Base-by-base conservation (phyloP, 2,113 vertebrate species). In the Tetrax tetrax region DNA sequence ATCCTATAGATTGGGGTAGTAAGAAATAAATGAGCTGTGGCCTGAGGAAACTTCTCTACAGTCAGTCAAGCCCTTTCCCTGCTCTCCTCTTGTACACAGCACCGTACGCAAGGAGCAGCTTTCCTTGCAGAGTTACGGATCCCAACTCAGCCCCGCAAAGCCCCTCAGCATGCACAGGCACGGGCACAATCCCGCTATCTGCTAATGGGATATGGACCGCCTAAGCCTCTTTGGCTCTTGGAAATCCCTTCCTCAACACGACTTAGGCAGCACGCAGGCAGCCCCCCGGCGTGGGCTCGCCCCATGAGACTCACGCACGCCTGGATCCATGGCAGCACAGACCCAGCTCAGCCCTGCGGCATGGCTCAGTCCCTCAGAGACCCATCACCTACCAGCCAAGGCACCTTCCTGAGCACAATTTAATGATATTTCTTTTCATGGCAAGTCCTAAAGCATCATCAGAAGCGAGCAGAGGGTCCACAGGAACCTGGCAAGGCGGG, bases 161-260 rank as follows among this genome's bases (percentile, higher is more conserved):
- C 80, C 77, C 63, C 75, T 79, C 61, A 50, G 57, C 3, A 1
- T 1, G 1, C 60, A 70, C 24, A 60, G n/a, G 11, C 50, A 43
- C 43, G 45, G 33, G n/a, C 63, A 83, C 88, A 89, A 78, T 91
- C 83, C 92, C 14, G 5, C 92, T 87, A 12, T 74, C 95, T 75
- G 60, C 74, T 92, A 94, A 95, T 87, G 92, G 90, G 90, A 97
- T 95, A 79, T 61, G 80, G 75, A 43, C 53, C 0, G 27, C 53
- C 59, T 93, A 95, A 96, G 83, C 86, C 83, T 95, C 95, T 93
- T 92, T 89, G 61, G 57, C 48, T 96, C 54, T 21, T 27, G 77
- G 50, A 96, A 96, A 94, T 96, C 89, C 87, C 65, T 79, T 93
- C n/a, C 77, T 84, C 81, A 87, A 38, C 89, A 87, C 0, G 29